phyloP scores from a whole-genome alignment of 2,113 vertebrate genomes.

The Rattus rattus region DNA sequence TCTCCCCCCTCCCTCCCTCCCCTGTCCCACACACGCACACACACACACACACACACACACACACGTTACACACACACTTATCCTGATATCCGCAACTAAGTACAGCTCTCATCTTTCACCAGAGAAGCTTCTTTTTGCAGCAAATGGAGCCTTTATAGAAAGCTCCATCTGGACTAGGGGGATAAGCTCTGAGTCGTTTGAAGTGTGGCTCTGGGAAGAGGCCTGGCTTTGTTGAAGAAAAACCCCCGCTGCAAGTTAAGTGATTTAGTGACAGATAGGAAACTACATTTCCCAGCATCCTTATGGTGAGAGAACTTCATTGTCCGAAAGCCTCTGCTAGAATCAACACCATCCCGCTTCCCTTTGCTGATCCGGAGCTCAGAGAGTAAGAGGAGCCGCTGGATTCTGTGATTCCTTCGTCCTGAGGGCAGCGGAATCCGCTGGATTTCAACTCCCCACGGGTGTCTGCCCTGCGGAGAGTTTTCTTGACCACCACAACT shows the following conservation, averaged over 20 bases:
- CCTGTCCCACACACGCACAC: too few species aligned
- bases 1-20: too few species aligned
- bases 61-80: too few species aligned
- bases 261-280: accelerated
- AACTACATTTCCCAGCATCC: conserved; percentile 75
- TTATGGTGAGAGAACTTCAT: not conserved
- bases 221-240: not conserved
- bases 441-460: not conserved
- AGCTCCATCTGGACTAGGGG: too few species aligned
- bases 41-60: too few species aligned
- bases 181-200: not conserved
- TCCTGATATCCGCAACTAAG: too few species aligned
- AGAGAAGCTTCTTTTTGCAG: too few species aligned
- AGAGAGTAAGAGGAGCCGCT: not conserved
- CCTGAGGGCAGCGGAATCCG: not conserved
- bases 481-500: conserved; percentile 80
- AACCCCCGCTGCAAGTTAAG: too few species aligned
- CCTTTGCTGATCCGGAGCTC: accelerated
- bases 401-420: not conserved
- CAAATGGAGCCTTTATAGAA: too few species aligned
- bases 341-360: not conserved
- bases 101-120: too few species aligned
- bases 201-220: not conserved
- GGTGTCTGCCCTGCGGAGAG: conserved; percentile 82
- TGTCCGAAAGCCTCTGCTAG: conserved; percentile 15